A percentile compares a stretch with the other conserved stretches of the same genome.
These are phyloP conservation scores for Polypterus bichir DNA, from an alignment of 2,113 vertebrate species.

Conservation along the genomic window DNA sequence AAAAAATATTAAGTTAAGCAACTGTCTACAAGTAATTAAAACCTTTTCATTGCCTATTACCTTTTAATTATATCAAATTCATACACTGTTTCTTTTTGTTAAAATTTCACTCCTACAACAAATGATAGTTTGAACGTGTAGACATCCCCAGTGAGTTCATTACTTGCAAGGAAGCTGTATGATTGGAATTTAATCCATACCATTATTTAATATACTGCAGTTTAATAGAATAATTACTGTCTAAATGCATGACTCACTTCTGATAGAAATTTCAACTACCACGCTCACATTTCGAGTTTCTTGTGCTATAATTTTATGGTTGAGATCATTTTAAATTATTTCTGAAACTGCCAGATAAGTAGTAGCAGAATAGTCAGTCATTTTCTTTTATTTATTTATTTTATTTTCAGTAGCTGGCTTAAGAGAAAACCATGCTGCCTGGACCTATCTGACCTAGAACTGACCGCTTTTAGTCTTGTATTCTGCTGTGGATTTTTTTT, in stretches of 20 bases:
- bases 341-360: slow-evolving; percentile 12
- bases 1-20: slow-evolving; percentile 1
- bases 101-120: slow-evolving; percentile 11
- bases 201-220: slow-evolving; percentile 11
- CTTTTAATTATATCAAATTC: slow-evolving; percentile 14
- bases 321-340: slow-evolving; percentile 14
- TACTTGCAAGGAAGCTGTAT: slow-evolving; percentile 3
- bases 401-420: slow-evolving; percentile 4
- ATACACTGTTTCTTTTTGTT: slow-evolving; percentile 5
- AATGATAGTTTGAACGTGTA: slow-evolving; percentile 6
- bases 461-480: no score
- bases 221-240: slow-evolving; percentile 12
- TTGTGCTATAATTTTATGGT: slow-evolving; percentile 19
- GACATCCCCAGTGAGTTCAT: slow-evolving; percentile 9
- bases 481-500: no score
- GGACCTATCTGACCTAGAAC: no score
- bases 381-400: slow-evolving; percentile 1
- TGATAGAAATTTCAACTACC: slow-evolving; percentile 14
- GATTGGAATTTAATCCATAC: slow-evolving; percentile 10
- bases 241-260: slow-evolving; percentile 21
- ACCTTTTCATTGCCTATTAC: slow-evolving; percentile 6
- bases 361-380: slow-evolving; percentile 1
- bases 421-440: not conserved
- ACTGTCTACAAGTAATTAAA: not conserved
- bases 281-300: slow-evolving; percentile 12